Conservation (phyloP, 1,140 invertebrate genomes). For the Goniozus legneri region DNA sequence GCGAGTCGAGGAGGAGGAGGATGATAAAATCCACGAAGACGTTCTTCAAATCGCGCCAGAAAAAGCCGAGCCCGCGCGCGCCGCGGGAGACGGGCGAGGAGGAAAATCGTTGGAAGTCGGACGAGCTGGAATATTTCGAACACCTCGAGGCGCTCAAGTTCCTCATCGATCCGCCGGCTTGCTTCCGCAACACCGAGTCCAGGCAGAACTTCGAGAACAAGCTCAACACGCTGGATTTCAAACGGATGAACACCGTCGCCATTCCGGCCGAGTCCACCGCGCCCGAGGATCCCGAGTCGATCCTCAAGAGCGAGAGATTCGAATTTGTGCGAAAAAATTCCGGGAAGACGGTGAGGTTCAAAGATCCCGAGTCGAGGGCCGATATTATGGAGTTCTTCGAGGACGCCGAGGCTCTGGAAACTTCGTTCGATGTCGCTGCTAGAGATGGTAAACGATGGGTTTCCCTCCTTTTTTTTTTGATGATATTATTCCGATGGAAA, state of each 20-base stretch:
- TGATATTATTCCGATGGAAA: too few species aligned
- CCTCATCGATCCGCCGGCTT: conserved; percentile 36
- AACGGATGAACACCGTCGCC: conserved; percentile 45
- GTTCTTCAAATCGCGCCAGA: conserved; percentile 7
- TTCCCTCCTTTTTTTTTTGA: too few species aligned
- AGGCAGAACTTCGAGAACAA: conserved; percentile 28
- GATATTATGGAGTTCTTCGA: too few species aligned
- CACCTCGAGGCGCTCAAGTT: conserved; percentile 37
- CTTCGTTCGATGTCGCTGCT: too few species aligned
- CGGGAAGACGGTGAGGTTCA: conserved; percentile 36
- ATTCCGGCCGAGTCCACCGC: conserved; percentile 25
- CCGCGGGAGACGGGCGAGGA: conserved; percentile 20
- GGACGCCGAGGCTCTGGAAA: too few species aligned
- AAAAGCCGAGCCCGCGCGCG: conserved; percentile 16
- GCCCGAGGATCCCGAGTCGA: conserved; percentile 10
- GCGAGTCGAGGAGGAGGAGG: conserved; percentile 10
- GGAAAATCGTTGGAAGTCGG: conserved; percentile 9
- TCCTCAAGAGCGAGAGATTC: conserved; percentile 24
- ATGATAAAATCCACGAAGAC: background rate
- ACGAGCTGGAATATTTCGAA: conserved; percentile 34
- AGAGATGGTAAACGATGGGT: too few species aligned
- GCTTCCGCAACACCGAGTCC: conserved; percentile 25
- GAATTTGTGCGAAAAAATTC: conserved; percentile 10
- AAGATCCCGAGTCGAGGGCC: conserved; percentile 16
- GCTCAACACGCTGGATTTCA: conserved; percentile 44